Evolutionary conservation across 1,140 invertebrate species (phyloP), one percentile per base, ranked within the genome.

Genomic region (Wiebesia pumilae): DNA sequence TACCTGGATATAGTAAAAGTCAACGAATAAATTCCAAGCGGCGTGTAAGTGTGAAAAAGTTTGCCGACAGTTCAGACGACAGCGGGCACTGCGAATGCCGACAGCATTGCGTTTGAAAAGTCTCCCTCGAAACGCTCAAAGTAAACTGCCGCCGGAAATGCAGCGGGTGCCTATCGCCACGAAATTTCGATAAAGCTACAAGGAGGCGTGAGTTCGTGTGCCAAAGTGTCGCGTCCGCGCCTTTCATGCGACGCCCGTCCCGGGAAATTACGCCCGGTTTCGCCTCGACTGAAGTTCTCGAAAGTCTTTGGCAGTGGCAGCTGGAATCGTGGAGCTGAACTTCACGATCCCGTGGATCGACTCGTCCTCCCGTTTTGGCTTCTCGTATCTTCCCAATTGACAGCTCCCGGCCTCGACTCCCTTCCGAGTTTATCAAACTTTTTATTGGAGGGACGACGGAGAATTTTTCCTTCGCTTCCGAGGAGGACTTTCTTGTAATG

Each of bases 261-360:
- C 16, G 47, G 58, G 24, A 81, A 85, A 73, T 85, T 73, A 67
- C 51, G 33, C 27, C n/a, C 35, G 33, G 10, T n/a, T 62, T 6
- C 54, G 19, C 54, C 54, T 58, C 58, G 10, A 3, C 58, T 30
- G 24, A 84, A 84, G 51, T 78, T 84, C 77, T 65, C 47, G 51
- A 78, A 54, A 67, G 73, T 84, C 62, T 84, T 86, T 75, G 84
- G 79, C 78, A 81, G 43, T 65, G 78, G 79, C 78, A 73, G 47
- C 67, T 69, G 47, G 38, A 54, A 12, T 27, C 47, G 10, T 7
- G 16, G 58, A 80, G 78, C 47, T 27, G 21, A 81, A 85, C 65
- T 81, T 85, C 47, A 14, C 84, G 58, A 79, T 69, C 14, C 35
- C 47, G 35, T 35, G 78, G 67, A 81, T 85, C 47, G 84, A 85